Conservation (phyloP, 2,797 vertebrate species). For the Sylvilagus floridanus region DNA sequence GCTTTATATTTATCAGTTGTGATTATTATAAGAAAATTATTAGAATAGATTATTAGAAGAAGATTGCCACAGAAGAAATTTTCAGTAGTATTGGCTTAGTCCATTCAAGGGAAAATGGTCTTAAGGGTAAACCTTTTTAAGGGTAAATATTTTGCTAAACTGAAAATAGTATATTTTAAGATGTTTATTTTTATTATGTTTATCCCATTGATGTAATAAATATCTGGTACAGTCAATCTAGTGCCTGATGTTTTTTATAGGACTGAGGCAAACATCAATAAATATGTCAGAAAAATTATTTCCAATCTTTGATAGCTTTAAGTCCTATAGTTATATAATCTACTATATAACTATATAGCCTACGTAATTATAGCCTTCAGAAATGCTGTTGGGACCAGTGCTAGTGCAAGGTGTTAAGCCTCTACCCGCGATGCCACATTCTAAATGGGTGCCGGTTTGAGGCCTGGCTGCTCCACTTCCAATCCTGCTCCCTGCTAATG, state of each 20-base stretch:
- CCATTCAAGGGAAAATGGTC: neutral
- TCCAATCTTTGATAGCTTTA: neutral
- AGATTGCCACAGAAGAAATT: neutral
- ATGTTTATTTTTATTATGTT: neutral
- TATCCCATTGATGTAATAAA: constrained; percentile 12
- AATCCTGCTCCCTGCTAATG: too few species aligned
- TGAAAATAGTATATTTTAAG: neutral
- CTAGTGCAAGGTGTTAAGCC: too few species aligned
- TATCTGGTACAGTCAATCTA: neutral
- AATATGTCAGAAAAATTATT: neutral
- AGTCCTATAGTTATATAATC: too few species aligned
- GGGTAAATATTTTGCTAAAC: neutral
- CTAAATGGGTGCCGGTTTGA: too few species aligned
- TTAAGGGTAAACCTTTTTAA: neutral
- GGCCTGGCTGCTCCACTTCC: too few species aligned
- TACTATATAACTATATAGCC: neutral
- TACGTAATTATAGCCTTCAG: neutral
- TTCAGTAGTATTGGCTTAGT: neutral
- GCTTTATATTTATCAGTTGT: too few species aligned
- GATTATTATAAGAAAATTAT: too few species aligned
- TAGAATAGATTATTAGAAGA: neutral
- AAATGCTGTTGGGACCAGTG: neutral
- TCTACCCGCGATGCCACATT: too few species aligned
- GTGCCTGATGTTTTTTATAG: neutral
- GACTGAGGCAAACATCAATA: neutral